These are phyloP conservation scores for Chorisops tibialis DNA, from an alignment of 2,888 invertebrate species.

Conservation along the genomic window DNA sequence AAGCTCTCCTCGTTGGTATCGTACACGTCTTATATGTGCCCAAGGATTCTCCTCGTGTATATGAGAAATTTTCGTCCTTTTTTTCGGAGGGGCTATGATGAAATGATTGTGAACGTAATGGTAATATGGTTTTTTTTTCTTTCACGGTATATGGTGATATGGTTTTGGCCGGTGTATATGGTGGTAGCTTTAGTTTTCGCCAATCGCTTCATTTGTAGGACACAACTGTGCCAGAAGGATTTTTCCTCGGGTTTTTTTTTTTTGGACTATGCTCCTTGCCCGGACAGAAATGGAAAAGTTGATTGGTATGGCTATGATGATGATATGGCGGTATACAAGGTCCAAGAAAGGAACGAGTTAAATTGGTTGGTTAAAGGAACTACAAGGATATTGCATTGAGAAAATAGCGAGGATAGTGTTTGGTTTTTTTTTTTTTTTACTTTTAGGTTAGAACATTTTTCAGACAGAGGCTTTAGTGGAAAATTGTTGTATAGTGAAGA, in stretches of 20 bases:
- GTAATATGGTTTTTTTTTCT: slow-evolving; percentile 26
- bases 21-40: too few relatives aligned
- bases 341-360: too few relatives aligned
- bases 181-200: slow-evolving; percentile 29
- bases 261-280: slow-evolving; percentile 14
- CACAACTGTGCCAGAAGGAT: slow-evolving; percentile 27
- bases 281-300: slow-evolving; percentile 20
- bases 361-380: too few relatives aligned
- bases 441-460: too few relatives aligned
- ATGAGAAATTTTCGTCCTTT: neutral
- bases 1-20: too few relatives aligned
- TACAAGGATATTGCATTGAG: too few relatives aligned
- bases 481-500: too few relatives aligned
- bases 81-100: slow-evolving; percentile 1
- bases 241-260: slow-evolving; percentile 7
- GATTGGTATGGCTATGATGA: slow-evolving; percentile 29
- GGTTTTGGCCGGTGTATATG: slow-evolving; percentile 13
- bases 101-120: slow-evolving; percentile 2
- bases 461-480: too few relatives aligned
- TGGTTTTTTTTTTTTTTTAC: too few relatives aligned
- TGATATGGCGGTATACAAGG: neutral
- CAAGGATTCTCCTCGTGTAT: too few relatives aligned
- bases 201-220: slow-evolving; percentile 32
- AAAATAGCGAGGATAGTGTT: too few relatives aligned
- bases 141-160: slow-evolving; percentile 20